These are phyloP conservation scores for Delia radicum DNA, from an alignment of 1,140 invertebrate species.

Conservation along the genomic window DNA sequence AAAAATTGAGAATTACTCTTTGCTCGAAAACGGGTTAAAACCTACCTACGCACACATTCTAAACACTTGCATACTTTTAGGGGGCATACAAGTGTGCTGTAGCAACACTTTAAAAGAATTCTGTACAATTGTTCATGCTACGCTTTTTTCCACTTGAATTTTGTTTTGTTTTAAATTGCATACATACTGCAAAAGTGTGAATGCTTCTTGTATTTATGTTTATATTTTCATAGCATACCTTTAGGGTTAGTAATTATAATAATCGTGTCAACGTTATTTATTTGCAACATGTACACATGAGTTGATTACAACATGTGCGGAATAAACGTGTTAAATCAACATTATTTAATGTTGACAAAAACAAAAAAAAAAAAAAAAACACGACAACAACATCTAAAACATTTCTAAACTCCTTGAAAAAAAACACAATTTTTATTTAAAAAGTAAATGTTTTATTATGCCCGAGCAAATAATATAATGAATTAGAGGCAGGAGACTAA, in stretches of 20 bases:
- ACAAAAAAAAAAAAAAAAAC: background rate
- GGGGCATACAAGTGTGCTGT: background rate
- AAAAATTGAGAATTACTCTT: background rate
- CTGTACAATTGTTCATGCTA: background rate
- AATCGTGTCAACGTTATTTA: background rate
- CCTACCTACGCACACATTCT: background rate
- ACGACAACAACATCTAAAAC: background rate
- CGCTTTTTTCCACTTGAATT: background rate
- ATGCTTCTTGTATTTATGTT: background rate
- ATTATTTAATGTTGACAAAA: background rate
- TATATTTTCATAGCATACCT: background rate
- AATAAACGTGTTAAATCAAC: background rate
- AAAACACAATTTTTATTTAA: background rate
- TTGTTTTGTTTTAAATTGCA: background rate
- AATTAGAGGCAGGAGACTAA: background rate
- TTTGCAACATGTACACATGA: constrained; percentile 1
- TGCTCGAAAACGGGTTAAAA: background rate
- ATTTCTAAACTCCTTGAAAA: background rate
- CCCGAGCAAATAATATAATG: background rate
- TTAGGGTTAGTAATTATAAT: constrained; percentile 4
- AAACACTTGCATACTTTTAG: constrained; percentile 1
- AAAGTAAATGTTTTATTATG: background rate
- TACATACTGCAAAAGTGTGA: background rate
- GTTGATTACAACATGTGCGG: background rate
- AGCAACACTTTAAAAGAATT: background rate